Evolutionary conservation across 1,140 invertebrate genomes (phyloP), one percentile per base, ranked within the genome.

Genomic region (Hylaeus anthracinus): DNA sequence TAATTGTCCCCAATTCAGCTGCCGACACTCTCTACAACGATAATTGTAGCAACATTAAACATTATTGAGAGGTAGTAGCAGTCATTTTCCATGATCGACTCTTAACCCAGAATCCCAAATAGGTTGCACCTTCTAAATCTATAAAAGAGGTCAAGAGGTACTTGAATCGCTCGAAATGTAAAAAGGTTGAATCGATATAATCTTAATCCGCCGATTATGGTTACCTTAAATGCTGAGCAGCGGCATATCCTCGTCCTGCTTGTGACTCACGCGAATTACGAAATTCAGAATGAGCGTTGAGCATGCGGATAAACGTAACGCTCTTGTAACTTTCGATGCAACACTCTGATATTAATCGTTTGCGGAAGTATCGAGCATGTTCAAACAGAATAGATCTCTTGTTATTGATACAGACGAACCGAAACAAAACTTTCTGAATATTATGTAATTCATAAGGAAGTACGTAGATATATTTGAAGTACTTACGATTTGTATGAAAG

Each of bases 201-300:
- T 8, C 45, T 26, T 48, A 66, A 66, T 66, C 45, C 2, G 43
- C 12, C n/a, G 43, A 66, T 66, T 15, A 39, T 14, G 14, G 60
- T 9, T 74, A n/a, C 58, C 5, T 39, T 12, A 12, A 74, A 53
- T 5, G 39, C 43, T 10, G 2, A 15, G 15, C 15, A 6, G 3
- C 51, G 9, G 37, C 66, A 55, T 43, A 75, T 45, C 61, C 61
- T 41, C 51, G 67, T 1, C 8, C 0, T 6, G n/a, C 9, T 43
- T 1, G 15, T 61, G 41, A 37, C 12, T 66, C 63, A 76, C 45
- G 41, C 5, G 43, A 70, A 43, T 69, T 69, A 70, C 55, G 55
- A 70, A 77, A 77, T 70, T 70, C 43, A 58, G 12, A 48, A 26
- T 70, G 74, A 77, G 26, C 55, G 26, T 67, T 53, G 64, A 60